Evolutionary conservation across 2,888 invertebrate genomes (phyloP), one percentile per base, ranked within the genome.

Genomic region (Machimus atricapillus): DNA sequence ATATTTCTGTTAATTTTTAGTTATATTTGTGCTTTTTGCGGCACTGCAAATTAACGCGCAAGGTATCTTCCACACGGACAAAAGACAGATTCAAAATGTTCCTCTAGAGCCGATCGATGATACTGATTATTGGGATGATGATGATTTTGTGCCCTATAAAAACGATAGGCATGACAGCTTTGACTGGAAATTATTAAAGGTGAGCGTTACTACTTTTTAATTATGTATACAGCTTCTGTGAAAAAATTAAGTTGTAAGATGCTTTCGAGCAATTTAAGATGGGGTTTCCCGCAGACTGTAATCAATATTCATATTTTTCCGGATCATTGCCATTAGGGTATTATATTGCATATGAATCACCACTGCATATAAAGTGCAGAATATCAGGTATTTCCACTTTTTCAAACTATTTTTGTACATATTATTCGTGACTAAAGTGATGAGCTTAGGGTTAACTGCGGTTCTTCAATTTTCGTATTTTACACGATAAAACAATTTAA

Each of bases 161-260:
- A 90, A 90, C 86, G 91, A 92, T 79, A 90, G 90, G 16, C 91
- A 94, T 88, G 95, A 96, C 89, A 92, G 92, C 86, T 96, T 96
- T 90, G 96, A 96, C 87, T 96, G 95, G 95, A 93, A 93, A 81
- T 90, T 96, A 31, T 93, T 95, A 19, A 95, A 95, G 93, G 94
- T 95, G 92, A 90, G 27, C 86, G 52, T 27, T 16, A 23, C 19
- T 56, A 12, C 12, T 56, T 19, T 19, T 19, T 7, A 66, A 19
- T 19, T 8, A 19, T 66, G 8, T 34, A 12, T 40, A 8, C 6
- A 6, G 2, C 16, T 74, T 2, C n/a, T 8, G 1, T 52, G 16
- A 8, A 27, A 52, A 23, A 46, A 43, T 79, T 46, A 79, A 46
- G 16, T 14, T 16, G 3, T 46, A 46, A 46, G 43, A 46, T 43